phyloP scores from a whole-genome alignment of 2,113 vertebrate genomes.

The Pongo pygmaeus region DNA sequence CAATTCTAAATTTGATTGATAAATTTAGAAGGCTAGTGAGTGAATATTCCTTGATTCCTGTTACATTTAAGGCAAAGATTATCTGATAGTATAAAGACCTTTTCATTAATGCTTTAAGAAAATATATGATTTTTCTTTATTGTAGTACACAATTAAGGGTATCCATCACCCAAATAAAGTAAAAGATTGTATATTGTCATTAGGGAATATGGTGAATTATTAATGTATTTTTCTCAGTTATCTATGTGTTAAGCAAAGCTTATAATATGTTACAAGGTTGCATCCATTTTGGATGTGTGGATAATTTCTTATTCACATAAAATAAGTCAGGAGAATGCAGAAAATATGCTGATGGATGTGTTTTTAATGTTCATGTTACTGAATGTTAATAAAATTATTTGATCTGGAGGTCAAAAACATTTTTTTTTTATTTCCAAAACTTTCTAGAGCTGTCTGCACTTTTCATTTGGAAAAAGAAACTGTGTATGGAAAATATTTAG shows the following conservation, averaged over 20 bases:
- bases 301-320: constrained; percentile 50
- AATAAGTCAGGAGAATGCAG: constrained; percentile 14
- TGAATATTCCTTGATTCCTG: not conserved
- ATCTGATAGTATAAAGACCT: not conserved
- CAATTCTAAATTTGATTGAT: not conserved
- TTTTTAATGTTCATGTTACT: constrained; percentile 42
- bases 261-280: not conserved
- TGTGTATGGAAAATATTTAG: constrained; percentile 61
- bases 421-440: constrained; percentile 52
- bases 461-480: constrained; percentile 58
- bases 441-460: constrained; percentile 34
- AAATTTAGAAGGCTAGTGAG: not conserved
- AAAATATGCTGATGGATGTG: constrained; percentile 56
- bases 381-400: constrained; percentile 70
- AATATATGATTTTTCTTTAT: not conserved
- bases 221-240: constrained; percentile 23
- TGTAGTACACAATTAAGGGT: not conserved
- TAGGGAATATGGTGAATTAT: not conserved
- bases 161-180: not conserved
- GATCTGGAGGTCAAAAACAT: constrained; percentile 39
- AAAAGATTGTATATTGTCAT: not conserved
- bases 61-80: not conserved
- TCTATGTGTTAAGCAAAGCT: not conserved
- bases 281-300: not conserved
- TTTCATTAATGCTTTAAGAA: not conserved